These are phyloP conservation scores for Phasianus colchicus DNA, from an alignment of 2,113 vertebrate species.

Conservation along the genomic window DNA sequence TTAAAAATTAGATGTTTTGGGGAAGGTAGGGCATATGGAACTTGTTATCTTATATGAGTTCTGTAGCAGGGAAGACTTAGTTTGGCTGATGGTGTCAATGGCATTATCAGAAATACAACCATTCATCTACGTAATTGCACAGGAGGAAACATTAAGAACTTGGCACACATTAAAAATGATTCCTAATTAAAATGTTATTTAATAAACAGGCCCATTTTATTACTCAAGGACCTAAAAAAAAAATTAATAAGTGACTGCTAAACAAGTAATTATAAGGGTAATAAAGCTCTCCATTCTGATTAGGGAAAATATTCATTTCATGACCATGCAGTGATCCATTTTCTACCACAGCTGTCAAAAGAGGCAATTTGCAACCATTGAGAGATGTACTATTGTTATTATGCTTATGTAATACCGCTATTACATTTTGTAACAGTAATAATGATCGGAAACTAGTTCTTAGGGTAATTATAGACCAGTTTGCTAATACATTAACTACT, in stretches of 20 bases:
- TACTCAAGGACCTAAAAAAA: constrained; percentile 40
- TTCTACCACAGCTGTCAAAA: constrained; percentile 64
- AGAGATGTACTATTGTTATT: constrained; percentile 8
- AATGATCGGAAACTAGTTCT: background rate
- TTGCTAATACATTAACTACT: background rate
- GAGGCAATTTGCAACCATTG: constrained; percentile 38
- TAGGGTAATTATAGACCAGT: background rate
- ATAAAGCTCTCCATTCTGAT: constrained; percentile 69
- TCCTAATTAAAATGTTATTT: constrained; percentile 71
- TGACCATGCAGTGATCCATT: constrained; percentile 62
- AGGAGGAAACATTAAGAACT: constrained; percentile 61
- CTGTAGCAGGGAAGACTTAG: background rate
- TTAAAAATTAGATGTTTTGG: constrained; percentile 38
- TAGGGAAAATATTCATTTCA: constrained; percentile 72
- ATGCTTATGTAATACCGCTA: constrained; percentile 1
- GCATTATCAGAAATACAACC: constrained; percentile 52
- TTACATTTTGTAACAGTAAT: constrained; percentile 24
- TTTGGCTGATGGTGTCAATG: constrained; percentile 34
- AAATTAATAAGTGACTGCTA: constrained; percentile 55
- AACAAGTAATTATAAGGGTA: constrained; percentile 72
- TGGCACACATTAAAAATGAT: constrained; percentile 66
- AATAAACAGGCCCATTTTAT: constrained; percentile 68
- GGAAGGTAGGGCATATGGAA: background rate
- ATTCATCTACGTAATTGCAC: constrained; percentile 70
- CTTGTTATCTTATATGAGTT: background rate